Conservation (phyloP, 2,113 vertebrate genomes). For the Mastomys natalensis region DNA sequence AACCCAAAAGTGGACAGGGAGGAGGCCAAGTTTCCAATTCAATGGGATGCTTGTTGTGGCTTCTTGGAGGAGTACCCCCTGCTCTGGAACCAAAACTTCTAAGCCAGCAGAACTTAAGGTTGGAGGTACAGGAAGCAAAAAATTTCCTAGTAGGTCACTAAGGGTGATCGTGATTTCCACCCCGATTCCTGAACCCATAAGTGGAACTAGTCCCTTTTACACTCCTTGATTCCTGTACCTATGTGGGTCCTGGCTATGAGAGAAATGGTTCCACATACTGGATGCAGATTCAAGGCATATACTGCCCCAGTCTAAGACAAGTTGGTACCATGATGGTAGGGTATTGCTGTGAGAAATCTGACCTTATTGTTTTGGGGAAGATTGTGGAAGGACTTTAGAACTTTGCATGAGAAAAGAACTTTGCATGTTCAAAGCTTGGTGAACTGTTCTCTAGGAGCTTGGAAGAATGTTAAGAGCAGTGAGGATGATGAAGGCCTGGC, state of each 20-base stretch:
- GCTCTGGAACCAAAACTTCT: neutral
- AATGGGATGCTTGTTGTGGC: neutral
- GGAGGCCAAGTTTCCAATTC: neutral
- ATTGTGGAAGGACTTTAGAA: neutral
- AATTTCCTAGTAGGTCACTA: neutral
- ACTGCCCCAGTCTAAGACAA: neutral
- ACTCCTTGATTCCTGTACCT: neutral
- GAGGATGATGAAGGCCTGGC: neutral
- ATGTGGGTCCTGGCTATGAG: neutral
- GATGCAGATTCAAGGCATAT: neutral
- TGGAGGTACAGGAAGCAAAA: neutral
- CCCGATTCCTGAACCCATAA: neutral
- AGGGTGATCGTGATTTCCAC: neutral
- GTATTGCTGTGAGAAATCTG: neutral
- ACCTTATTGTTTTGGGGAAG: neutral
- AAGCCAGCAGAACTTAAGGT: neutral
- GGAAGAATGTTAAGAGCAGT: neutral
- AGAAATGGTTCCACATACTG: neutral
- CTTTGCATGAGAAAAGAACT: neutral
- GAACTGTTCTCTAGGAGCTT: neutral
- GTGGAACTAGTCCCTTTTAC: neutral
- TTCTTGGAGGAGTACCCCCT: neutral
- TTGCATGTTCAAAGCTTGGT: neutral
- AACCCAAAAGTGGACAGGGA: neutral
- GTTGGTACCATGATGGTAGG: neutral